Conservation (phyloP, 2,113 vertebrate species). For the Mesitornis unicolor region DNA sequence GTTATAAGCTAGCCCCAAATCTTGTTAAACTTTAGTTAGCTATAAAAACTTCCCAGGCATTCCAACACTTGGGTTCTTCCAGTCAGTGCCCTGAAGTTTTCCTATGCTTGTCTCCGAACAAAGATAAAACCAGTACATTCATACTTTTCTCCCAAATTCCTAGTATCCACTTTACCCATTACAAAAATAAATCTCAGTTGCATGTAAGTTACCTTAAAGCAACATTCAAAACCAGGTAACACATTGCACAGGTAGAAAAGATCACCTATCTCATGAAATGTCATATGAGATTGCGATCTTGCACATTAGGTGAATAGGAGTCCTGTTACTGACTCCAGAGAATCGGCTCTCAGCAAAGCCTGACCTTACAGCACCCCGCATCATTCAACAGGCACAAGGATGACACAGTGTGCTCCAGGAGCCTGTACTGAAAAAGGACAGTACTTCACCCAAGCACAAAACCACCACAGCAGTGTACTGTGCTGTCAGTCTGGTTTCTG, state of each 20-base stretch:
- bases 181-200: background rate
- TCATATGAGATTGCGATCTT: background rate
- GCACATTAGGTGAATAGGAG: background rate
- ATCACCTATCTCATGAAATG: background rate
- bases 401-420: accelerated
- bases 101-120: background rate
- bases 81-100: background rate
- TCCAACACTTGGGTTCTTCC: background rate
- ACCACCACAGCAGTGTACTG: background rate
- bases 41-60: background rate
- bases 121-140: background rate
- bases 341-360: background rate
- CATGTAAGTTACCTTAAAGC: background rate
- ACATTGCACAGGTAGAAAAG: background rate
- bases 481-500: background rate
- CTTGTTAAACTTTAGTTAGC: background rate
- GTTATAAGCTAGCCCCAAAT: background rate
- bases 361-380: background rate
- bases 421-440: background rate
- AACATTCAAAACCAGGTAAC: background rate
- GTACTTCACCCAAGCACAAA: background rate
- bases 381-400: background rate
- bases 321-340: background rate
- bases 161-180: background rate
- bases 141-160: background rate